Evolutionary conservation across 2,113 vertebrate species (phyloP).

Genomic region (Cygnus buccinator): DNA sequence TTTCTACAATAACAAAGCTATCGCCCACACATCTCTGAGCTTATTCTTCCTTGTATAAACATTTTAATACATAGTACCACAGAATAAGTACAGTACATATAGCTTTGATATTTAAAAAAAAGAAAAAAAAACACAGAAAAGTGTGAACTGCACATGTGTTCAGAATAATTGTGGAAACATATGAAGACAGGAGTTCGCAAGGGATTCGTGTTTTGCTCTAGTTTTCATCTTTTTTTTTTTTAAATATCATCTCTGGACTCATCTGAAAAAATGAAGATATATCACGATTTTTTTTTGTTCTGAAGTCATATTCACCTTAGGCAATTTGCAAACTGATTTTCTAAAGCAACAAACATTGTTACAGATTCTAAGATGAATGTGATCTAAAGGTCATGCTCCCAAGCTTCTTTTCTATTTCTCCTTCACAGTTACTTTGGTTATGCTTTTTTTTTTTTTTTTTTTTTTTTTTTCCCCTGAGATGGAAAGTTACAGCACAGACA

Average conservation of each 20-base stretch:
- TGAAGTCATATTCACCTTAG: neutral
- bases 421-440: neutral
- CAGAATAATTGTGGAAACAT: neutral
- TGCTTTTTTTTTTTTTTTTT: neutral
- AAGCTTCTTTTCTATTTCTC: neutral
- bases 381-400: neutral
- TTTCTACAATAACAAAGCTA: constrained; percentile 38
- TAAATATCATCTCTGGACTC: neutral
- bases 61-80: neutral
- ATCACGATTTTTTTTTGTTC: neutral
- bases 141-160: neutral
- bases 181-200: neutral
- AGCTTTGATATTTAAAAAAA: neutral
- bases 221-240: neutral
- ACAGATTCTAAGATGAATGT: neutral
- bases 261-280: neutral
- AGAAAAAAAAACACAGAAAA: neutral
- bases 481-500: neutral
- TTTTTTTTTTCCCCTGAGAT: neutral
- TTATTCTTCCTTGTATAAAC: constrained; percentile 36
- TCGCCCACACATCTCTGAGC: constrained; percentile 22
- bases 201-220: neutral
- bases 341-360: neutral
- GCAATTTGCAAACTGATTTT: neutral
- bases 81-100: neutral